Base-by-base conservation (phyloP, 92 coral and sea anemone species). In the Epizoanthus rinbou region DNA sequence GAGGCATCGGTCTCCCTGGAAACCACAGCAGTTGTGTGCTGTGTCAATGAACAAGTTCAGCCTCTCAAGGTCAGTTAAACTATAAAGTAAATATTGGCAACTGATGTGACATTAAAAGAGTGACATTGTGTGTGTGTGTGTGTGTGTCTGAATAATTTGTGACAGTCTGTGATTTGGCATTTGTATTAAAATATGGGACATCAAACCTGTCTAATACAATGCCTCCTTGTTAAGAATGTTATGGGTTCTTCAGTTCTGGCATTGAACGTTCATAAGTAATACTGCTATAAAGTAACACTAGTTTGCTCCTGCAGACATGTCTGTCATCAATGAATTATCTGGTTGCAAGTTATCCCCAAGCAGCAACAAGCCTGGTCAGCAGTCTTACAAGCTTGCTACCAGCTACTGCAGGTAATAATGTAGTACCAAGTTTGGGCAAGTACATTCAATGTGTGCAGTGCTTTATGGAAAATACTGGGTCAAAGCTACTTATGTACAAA, bases 1-100 rank as follows among this genome's bases (percentile, higher is more conserved):
- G 92, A 94, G 78, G 98, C 98, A 16, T 88, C 91, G 2, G 83
- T 79, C 5, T 90, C 94, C 8, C 39, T 93, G 58, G 98, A 93
- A 88, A 90, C 97, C 37, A 84, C 92, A 18, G 80, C 94, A 39
- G 88, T 96, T 23, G 89, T 94, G 39, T 96, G 98, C 66, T 96
- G 99, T 81, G 83, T 89, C 11, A 82, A 76, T 47, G 89, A 82
- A 28, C 93, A 93, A 70, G 83, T 92, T 68, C 87, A 91, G 63
- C 89, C 98, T 22, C 88, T 96, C 3, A 91, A 96, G 93, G 99
- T 95, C 62, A 9, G 64, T 73, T 73, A 11, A 35, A 16, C 62
- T 8, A 33, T 83, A 57, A n/a, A 9, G n/a, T 7, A 64, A 64
- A 17, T 8, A n/a, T n/a, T 31, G 75, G 14, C 56, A 22, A n/a